Conservation (phyloP, 2,888 invertebrate genomes). For the Dicycla oo region DNA sequence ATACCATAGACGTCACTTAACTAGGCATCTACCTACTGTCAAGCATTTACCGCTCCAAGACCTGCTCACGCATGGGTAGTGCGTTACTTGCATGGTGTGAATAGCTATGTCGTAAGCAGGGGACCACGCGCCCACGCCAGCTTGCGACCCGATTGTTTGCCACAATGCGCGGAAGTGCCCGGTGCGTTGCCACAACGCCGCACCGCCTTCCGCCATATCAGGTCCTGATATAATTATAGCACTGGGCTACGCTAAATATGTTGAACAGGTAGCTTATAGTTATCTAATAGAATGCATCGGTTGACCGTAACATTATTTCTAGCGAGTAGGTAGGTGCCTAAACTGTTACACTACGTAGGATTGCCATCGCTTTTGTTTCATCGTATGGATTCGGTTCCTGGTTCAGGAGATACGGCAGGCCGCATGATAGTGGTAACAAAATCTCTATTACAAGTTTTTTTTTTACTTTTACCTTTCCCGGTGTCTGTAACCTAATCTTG, state of each 20-base stretch:
- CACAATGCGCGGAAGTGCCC: conserved; percentile 82
- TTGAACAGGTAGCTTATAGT: conserved; percentile 32
- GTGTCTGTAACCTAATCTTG: no score
- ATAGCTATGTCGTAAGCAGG: conserved; percentile 64
- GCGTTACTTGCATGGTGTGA: conserved; percentile 50
- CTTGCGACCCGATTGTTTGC: conserved; percentile 72
- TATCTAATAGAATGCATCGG: conserved; percentile 5
- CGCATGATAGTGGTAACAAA: no score
- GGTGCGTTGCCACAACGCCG: conserved; percentile 60
- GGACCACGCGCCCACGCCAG: conserved; percentile 23
- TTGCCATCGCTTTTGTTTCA: background rate
- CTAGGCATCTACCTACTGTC: background rate
- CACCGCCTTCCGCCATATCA: conserved; percentile 78
- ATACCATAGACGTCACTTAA: conserved; percentile 14
- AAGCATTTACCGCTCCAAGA: conserved; percentile 29
- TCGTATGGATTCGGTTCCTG: background rate
- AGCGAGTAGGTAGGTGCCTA: background rate
- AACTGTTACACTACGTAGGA: background rate
- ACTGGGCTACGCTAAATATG: conserved; percentile 35
- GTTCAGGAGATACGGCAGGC: background rate
- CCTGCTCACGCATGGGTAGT: conserved; percentile 39
- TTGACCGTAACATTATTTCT: conserved; percentile 26
- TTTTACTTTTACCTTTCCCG: no score
- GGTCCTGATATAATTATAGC: conserved; percentile 49
- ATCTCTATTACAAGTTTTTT: no score